phyloP scores from a whole-genome alignment of 2,888 invertebrate genomes.

The Teinopalpus imperialis region DNA sequence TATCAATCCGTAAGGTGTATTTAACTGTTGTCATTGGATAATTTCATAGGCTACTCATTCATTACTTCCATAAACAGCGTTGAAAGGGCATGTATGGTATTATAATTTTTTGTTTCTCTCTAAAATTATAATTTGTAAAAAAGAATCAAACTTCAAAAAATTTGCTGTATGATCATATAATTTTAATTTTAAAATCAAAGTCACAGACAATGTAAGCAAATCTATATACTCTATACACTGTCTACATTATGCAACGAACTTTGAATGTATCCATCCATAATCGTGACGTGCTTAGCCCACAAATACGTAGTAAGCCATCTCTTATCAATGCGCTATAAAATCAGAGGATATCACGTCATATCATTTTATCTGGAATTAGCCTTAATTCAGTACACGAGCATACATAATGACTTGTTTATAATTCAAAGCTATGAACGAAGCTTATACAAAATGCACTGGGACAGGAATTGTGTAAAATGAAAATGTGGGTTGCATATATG shows the following conservation, averaged over 20 bases:
- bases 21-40: background rate
- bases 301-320: conserved; percentile 2
- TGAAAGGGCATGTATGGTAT: too few relatives aligned
- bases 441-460: background rate
- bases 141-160: too few relatives aligned
- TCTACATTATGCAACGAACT: conserved; percentile 1
- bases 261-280: conserved; percentile 5
- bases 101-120: too few relatives aligned
- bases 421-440: background rate
- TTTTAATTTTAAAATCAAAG: too few relatives aligned
- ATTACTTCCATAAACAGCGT: background rate
- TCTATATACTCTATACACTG: too few relatives aligned
- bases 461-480: too few relatives aligned
- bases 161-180: too few relatives aligned
- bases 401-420: conserved; percentile 3
- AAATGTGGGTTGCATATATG: too few relatives aligned
- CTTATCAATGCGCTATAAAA: conserved; percentile 10
- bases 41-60: background rate
- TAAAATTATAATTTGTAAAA: too few relatives aligned
- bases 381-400: background rate
- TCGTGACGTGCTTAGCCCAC: background rate
- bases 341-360: background rate
- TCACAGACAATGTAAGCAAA: too few relatives aligned
- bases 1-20: background rate
- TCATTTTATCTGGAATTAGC: conserved; percentile 8